Conservation (phyloP, 2,113 vertebrate genomes). For the Perccottus glenii region DNA sequence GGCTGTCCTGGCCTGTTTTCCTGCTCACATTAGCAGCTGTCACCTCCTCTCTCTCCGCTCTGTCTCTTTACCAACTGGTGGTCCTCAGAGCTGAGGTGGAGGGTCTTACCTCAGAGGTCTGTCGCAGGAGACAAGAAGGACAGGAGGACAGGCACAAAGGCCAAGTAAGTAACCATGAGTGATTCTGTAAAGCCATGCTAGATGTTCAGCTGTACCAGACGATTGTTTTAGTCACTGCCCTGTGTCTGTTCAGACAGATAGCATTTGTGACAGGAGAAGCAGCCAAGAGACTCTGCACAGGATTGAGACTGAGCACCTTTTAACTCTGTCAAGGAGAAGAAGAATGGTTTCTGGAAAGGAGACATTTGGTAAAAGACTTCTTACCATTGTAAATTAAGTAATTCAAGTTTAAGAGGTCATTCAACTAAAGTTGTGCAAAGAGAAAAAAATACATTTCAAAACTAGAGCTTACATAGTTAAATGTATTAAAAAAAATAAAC, state of each 20-base stretch:
- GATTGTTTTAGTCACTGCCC: background rate
- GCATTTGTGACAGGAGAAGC: slow-evolving; percentile 22
- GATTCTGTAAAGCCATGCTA: background rate
- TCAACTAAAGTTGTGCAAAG: no score
- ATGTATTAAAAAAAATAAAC: no score
- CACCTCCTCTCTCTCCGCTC: slow-evolving; percentile 83
- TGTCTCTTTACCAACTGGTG: slow-evolving; percentile 84
- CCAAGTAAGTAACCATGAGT: slow-evolving; percentile 41
- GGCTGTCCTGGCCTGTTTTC: slow-evolving; percentile 72
- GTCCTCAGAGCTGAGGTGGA: slow-evolving; percentile 86
- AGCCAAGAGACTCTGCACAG: slow-evolving; percentile 18
- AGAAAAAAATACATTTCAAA: no score
- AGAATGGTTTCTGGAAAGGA: slow-evolving; percentile 37
- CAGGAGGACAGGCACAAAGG: slow-evolving; percentile 30
- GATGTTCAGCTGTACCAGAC: background rate
- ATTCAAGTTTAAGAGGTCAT: no score
- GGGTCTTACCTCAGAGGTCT: slow-evolving; percentile 76
- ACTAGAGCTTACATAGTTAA: no score
- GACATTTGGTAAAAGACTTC: slow-evolving; percentile 32
- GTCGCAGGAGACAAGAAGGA: slow-evolving; percentile 65
- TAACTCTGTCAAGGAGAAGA: slow-evolving; percentile 29
- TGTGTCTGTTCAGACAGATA: slow-evolving; percentile 43
- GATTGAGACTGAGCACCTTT: background rate
- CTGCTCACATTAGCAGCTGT: slow-evolving; percentile 82
- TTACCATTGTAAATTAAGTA: background rate